These are phyloP conservation scores for Aquatica leii DNA, from an alignment of 2,888 invertebrate genomes.

Conservation along the genomic window DNA sequence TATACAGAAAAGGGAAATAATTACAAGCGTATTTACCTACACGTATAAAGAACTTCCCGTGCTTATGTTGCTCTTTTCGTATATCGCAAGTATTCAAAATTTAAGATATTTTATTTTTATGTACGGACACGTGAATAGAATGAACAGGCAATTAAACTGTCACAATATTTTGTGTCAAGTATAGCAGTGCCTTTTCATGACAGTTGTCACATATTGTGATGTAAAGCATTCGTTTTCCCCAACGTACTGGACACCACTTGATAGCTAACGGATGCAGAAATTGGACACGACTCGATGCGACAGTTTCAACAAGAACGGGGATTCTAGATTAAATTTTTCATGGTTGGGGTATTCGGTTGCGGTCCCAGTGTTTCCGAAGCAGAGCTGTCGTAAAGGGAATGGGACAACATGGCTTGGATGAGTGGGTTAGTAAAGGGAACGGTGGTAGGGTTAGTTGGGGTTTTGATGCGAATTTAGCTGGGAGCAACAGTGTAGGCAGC, in stretches of 20 bases:
- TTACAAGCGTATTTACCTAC: no score
- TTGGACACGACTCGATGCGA: conserved; percentile 38
- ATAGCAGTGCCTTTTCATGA: conserved; percentile 37
- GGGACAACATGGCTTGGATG: conserved; percentile 39
- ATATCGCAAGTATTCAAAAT: not conserved
- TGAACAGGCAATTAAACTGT: conserved; percentile 34
- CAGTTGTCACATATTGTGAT: conserved; percentile 48
- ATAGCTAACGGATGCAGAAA: conserved; percentile 47
- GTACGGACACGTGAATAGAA: conserved; percentile 18
- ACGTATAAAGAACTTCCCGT: no score
- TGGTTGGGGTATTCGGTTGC: conserved; percentile 49
- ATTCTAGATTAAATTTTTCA: conserved; percentile 57
- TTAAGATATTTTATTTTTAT: not conserved
- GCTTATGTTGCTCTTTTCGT: no score
- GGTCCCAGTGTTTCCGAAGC: conserved; percentile 44
- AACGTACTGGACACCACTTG: conserved; percentile 46
- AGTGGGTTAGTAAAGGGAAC: conserved; percentile 37
- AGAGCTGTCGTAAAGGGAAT: conserved; percentile 49
- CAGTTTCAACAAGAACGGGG: conserved; percentile 48
- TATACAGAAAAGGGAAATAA: no score
- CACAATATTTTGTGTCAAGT: conserved; percentile 27
- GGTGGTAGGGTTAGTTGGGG: conserved; percentile 39
- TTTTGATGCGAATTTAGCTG: conserved; percentile 39
- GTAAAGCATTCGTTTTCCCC: conserved; percentile 42
- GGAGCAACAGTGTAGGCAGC: conserved; percentile 49